Conservation (phyloP, 1,140 invertebrate genomes). For the Archegozetes longisetosus region DNA sequence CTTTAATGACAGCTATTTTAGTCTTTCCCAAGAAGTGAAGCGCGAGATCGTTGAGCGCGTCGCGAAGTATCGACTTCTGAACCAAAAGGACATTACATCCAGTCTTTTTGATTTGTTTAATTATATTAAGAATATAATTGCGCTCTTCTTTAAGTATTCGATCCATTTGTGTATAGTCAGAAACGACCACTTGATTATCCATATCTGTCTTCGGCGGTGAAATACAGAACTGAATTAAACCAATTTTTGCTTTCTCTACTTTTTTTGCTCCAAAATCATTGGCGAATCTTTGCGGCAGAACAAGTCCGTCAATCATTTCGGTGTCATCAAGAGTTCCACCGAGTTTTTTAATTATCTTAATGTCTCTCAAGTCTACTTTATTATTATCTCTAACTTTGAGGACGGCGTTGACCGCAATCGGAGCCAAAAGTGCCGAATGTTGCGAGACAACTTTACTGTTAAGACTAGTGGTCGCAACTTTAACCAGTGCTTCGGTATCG, state of each 20-base stretch:
- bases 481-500: conserved; percentile 72
- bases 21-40: conserved; percentile 97
- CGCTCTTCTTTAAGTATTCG: conserved; percentile 94
- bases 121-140: conserved; percentile 93
- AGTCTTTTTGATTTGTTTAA: conserved; percentile 96
- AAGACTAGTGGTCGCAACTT: conserved; percentile 89
- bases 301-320: conserved; percentile 81
- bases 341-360: conserved; percentile 88
- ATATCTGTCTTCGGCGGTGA: conserved; percentile 99
- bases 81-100: conserved; percentile 96
- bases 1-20: conserved; percentile 96
- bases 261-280: conserved; percentile 70
- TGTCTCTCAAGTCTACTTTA: conserved; percentile 61
- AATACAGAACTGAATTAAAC: conserved; percentile 97
- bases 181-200: conserved; percentile 92
- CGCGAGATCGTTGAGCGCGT: conserved; percentile 91
- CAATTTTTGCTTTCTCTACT: conserved; percentile 96
- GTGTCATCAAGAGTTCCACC: conserved; percentile 97
- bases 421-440: conserved; percentile 81
- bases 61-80: conserved; percentile 94
- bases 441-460: conserved; percentile 93
- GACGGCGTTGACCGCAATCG: conserved; percentile 93
- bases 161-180: conserved; percentile 98
- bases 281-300: conserved; percentile 75
- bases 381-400: conserved; percentile 58